Conservation (phyloP, 2,113 vertebrate species). For the Andinoacara biseriatus region DNA sequence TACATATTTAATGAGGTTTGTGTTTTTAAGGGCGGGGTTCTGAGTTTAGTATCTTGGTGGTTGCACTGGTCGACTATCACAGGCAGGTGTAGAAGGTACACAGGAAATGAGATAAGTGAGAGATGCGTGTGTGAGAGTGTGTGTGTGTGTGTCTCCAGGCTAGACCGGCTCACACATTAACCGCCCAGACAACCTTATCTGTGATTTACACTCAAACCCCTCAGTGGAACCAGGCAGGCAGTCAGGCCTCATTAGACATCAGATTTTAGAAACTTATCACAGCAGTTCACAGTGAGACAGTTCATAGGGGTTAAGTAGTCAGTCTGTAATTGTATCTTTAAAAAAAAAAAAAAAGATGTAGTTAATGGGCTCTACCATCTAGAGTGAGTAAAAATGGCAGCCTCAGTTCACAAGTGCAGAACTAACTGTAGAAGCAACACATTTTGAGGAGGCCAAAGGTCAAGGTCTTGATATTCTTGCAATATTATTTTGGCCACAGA, state of each 20-base stretch:
- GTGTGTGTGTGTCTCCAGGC: slow-evolving; percentile 11
- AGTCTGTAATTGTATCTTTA: background rate
- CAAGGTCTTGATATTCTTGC: background rate
- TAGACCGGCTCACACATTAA: slow-evolving; percentile 42
- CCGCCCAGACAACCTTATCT: slow-evolving; percentile 58
- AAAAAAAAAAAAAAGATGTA: background rate
- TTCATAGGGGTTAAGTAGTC: slow-evolving; percentile 17
- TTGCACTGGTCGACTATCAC: background rate
- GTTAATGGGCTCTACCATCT: background rate
- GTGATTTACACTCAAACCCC: slow-evolving; percentile 51
- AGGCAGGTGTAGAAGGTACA: slow-evolving; percentile 33
- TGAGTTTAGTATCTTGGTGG: background rate
- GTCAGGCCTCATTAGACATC: slow-evolving; percentile 54
- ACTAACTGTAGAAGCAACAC: background rate
- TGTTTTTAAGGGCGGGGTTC: background rate
- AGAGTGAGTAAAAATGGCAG: background rate
- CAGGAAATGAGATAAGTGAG: slow-evolving; percentile 45
- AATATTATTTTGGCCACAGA: background rate
- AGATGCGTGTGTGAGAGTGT: background rate
- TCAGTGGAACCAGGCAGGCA: slow-evolving; percentile 35
- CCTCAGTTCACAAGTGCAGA: background rate
- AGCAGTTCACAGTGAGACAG: slow-evolving; percentile 20
- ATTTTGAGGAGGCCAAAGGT: background rate
- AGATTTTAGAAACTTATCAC: slow-evolving; percentile 50
- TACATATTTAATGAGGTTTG: slow-evolving; percentile 6